Base-by-base conservation (phyloP, 2,888 invertebrate genomes). In the Sphaerophoria rueppellii region DNA sequence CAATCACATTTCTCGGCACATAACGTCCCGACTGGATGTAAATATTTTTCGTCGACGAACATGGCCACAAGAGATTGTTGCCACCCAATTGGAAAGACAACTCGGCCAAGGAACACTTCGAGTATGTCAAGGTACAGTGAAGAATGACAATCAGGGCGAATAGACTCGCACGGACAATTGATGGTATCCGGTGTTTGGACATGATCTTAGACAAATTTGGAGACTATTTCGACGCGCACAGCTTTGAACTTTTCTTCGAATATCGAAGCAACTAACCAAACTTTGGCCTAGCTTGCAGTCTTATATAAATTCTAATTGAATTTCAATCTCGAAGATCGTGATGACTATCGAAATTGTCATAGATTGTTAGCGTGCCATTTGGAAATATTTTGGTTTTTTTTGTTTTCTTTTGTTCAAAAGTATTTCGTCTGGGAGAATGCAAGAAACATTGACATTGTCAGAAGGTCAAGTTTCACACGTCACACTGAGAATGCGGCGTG, bases 1-100 rank as follows among this genome's bases (percentile, higher is more conserved):
- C 93, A 78, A 95, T 94, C 48, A 94, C 91, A 89, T 95, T 94
- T 86, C 93, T 93, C 61, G 93, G 92, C 55, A 93, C 91, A 91
- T 93, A 95, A 50, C 93, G 92, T 2, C 94, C 94, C 1, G 93
- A 92, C 60, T 91, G 93, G 63, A 92, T 92, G 90, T 93, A 95
- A 88, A 94, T 93, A 88, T 92, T 93, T 88, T 93, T 93, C 16
- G 94, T 94, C 57, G 93, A 93, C 2, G 92, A 89, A 87, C 93
- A 93, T n/a, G 94, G 94, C 93, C 94, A 94, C 34, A 92, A 91
- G 40, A 94, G 87, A 80, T 91, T 90, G 87, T 90, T 91, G 73
- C 92, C 92, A 60, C 91, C 91, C 24, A 91, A 79, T 73, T 91
- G 90, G 48, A 91, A 91, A 65, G 89, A 90, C 34, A 91, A 87